Evolutionary conservation across 2,113 vertebrate species (phyloP).

Genomic region (Parus major): DNA sequence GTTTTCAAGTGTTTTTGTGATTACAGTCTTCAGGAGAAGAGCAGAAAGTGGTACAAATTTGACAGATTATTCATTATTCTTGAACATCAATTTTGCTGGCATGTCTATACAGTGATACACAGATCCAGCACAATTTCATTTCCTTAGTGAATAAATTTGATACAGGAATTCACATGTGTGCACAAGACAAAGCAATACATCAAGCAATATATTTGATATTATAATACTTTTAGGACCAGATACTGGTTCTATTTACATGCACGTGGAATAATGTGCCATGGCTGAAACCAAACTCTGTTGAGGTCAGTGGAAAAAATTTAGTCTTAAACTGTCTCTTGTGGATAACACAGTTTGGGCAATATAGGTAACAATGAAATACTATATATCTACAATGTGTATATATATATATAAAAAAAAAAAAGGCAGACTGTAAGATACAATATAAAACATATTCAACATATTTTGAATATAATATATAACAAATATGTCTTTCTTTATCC

Average conservation of each 20-base stretch:
- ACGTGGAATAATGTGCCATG: neutral
- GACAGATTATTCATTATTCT: neutral
- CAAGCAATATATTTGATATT: neutral
- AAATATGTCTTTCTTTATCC: neutral
- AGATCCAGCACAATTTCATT: neutral
- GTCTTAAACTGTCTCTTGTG: neutral
- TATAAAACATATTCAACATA: neutral
- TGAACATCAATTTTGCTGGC: neutral
- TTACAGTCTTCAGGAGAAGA: neutral
- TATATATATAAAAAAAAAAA: neutral
- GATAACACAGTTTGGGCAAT: fast-evolving
- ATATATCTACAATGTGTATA: neutral
- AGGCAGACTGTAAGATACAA: neutral
- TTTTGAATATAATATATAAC: neutral
- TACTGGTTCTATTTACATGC: neutral
- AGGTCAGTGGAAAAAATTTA: neutral
- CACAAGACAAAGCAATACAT: neutral
- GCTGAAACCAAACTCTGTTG: neutral
- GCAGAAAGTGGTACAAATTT: neutral
- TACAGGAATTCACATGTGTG: neutral
- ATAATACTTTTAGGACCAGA: neutral
- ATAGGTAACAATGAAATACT: neutral
- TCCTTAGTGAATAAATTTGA: neutral
- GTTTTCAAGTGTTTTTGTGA: neutral
- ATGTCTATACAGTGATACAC: neutral